Conservation (phyloP, 2,888 invertebrate species). For the Taphrorychus bicolor region DNA sequence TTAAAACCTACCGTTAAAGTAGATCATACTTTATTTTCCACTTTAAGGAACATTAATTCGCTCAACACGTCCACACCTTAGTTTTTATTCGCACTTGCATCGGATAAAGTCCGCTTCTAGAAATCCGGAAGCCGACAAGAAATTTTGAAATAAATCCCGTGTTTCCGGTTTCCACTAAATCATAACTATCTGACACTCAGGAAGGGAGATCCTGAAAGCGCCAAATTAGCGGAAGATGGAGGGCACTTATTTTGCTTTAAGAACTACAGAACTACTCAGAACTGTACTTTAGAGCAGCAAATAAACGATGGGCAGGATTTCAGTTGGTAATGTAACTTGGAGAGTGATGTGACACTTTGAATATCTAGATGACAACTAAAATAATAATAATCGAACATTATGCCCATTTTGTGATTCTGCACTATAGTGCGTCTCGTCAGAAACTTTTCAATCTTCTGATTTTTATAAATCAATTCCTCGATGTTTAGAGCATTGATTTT, state of each 20-base stretch:
- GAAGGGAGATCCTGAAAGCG: not conserved
- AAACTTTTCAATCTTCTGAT: no score
- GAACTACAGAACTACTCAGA: no score
- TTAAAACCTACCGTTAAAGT: not conserved
- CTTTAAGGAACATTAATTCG: not conserved
- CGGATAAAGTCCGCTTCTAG: not conserved
- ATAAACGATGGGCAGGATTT: no score
- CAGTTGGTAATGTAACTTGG: no score
- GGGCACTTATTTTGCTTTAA: not conserved
- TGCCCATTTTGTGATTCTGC: no score
- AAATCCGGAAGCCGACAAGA: conserved; percentile 6
- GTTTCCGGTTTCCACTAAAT: not conserved
- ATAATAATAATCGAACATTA: no score
- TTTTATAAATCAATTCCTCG: no score
- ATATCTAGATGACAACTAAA: no score
- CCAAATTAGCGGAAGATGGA: not conserved
- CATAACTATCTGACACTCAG: conserved; percentile 1
- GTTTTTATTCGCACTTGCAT: not conserved
- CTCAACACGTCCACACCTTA: not conserved
- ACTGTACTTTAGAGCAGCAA: no score
- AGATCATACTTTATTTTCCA: not conserved
- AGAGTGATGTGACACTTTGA: no score
- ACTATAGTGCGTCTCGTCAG: no score
- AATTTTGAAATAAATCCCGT: not conserved
- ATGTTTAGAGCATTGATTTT: no score